A percentile compares a stretch with the other conserved stretches of the same genome.
Evolutionary conservation across 2,888 invertebrate species (phyloP).

Genomic region (Macrophya annulata): DNA sequence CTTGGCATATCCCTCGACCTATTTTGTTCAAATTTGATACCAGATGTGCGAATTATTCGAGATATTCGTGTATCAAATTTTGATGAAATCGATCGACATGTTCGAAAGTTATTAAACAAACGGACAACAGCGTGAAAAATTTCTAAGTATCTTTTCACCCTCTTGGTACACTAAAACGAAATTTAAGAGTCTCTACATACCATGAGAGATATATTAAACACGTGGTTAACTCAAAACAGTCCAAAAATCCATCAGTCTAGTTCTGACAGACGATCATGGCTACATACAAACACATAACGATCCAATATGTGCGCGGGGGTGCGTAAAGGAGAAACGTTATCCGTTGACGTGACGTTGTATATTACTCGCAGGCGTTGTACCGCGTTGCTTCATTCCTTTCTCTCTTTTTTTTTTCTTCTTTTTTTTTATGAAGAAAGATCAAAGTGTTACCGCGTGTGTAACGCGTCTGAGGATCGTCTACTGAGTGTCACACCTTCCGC

Average conservation of each 20-base stretch:
- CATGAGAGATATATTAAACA: background rate
- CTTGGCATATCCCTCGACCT: too few relatives aligned
- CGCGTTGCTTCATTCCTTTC: background rate
- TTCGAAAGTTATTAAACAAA: background rate
- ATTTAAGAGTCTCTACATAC: background rate
- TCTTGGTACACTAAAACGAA: background rate
- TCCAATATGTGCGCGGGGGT: conserved; percentile 20
- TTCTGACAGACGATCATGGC: conserved; percentile 5
- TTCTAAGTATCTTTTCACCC: background rate
- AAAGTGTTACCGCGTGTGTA: conserved; percentile 35
- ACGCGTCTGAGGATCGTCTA: background rate
- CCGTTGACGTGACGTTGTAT: conserved; percentile 33
- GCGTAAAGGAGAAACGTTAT: conserved; percentile 3
- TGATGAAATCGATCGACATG: background rate
- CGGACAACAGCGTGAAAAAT: too few relatives aligned
- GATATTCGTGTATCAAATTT: background rate
- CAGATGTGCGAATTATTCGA: background rate
- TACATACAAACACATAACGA: conserved; percentile 12
- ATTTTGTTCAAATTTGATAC: background rate
- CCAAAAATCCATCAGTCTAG: background rate
- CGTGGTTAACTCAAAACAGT: conserved; percentile 30
- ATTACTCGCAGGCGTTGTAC: conserved; percentile 38
- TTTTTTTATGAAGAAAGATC: background rate
- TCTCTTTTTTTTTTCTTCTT: background rate
- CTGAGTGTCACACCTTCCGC: conserved; percentile 41